Percentiles rank a stretch among this genome's conserved stretches.
These are phyloP conservation scores for Lycaena phlaeas DNA, from an alignment of 2,888 invertebrate species.

Conservation along the genomic window DNA sequence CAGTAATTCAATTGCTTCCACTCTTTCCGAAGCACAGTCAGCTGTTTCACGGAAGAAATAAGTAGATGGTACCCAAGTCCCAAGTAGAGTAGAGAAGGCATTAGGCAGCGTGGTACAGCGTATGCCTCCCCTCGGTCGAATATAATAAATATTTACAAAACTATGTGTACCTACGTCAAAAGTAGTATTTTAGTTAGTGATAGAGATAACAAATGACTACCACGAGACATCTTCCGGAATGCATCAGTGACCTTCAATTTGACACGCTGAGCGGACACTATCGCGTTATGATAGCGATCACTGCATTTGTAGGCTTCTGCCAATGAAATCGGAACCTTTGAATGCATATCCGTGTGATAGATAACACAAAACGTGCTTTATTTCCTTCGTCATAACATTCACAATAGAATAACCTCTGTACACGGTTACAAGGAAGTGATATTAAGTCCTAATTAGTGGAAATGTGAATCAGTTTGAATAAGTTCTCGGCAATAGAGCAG, in stretches of 20 bases:
- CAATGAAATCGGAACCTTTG: slow-evolving; percentile 48
- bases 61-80: too few species aligned
- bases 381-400: slow-evolving; percentile 20
- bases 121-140: too few species aligned
- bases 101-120: too few species aligned
- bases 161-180: too few species aligned
- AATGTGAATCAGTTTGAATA: slow-evolving; percentile 25
- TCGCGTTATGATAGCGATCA: slow-evolving; percentile 32
- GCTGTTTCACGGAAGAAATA: too few species aligned
- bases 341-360: slow-evolving; percentile 22
- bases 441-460: slow-evolving; percentile 36
- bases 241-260: slow-evolving; percentile 27
- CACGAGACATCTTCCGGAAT: slow-evolving; percentile 27
- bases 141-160: too few species aligned
- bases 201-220: too few species aligned
- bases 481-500: not conserved
- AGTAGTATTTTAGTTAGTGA: too few species aligned
- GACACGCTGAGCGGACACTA: slow-evolving; percentile 28
- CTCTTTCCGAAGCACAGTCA: too few species aligned
- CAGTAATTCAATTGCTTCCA: too few species aligned
- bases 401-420: slow-evolving; percentile 19
- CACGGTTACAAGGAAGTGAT: slow-evolving; percentile 38
- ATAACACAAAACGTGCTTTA: slow-evolving; percentile 27
- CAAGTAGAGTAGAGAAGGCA: too few species aligned
- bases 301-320: slow-evolving; percentile 43